These are phyloP conservation scores for Parazoanthus darwini DNA, from an alignment of 92 coral and sea anemone species.

Conservation along the genomic window DNA sequence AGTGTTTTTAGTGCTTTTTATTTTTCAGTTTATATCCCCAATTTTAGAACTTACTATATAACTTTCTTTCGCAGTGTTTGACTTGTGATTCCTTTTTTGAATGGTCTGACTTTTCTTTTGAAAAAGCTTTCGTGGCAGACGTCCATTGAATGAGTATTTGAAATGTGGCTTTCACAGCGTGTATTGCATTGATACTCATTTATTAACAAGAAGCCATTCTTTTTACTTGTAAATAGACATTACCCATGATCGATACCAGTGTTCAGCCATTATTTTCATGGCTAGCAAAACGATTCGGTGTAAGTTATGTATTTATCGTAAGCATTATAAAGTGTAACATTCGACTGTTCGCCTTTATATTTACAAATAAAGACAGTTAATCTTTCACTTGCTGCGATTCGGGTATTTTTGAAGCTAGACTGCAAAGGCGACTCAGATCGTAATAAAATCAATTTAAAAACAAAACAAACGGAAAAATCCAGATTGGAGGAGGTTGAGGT, in stretches of 20 bases:
- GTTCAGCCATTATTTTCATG: not conserved
- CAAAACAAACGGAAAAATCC: too few species aligned
- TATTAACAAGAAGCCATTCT: not conserved
- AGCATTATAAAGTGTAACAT: not conserved
- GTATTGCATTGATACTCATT: not conserved
- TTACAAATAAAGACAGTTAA: not conserved
- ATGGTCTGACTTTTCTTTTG: too few species aligned
- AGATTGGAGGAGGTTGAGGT: too few species aligned
- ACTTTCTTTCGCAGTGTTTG: too few species aligned
- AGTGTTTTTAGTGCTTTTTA: not conserved
- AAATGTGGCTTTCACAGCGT: not conserved
- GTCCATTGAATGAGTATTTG: too few species aligned
- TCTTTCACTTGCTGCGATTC: not conserved
- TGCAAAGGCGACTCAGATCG: too few species aligned
- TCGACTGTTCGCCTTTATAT: not conserved
- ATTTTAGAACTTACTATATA: too few species aligned
- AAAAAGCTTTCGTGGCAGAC: too few species aligned
- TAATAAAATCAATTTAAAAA: too few species aligned
- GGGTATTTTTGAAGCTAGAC: too few species aligned
- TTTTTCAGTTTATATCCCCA: not conserved
- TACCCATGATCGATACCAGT: not conserved
- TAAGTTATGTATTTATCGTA: conserved; percentile 31
- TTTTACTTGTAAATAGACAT: not conserved
- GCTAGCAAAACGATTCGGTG: conserved; percentile 13
- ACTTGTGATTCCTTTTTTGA: too few species aligned